A percentile compares a stretch with the other conserved stretches of the same genome.
Conservation (phyloP, 2,888 invertebrate species). For the Protodeltote pygarga region DNA sequence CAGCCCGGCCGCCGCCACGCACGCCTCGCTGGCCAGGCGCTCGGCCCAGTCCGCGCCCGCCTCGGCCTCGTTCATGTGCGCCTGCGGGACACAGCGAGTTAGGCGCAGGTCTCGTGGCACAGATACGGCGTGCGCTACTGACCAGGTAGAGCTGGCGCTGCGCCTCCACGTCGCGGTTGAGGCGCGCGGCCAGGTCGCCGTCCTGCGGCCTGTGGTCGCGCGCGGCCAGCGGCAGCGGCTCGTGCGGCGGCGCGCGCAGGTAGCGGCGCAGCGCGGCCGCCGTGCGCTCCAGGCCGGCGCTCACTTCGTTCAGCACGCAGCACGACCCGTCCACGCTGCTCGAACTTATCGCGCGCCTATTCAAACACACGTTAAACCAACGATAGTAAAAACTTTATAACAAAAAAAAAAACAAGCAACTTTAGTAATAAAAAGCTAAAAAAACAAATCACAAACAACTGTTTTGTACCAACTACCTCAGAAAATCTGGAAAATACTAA, state of each 20-base stretch:
- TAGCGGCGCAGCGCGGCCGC: slow-evolving; percentile 75
- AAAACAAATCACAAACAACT: no score
- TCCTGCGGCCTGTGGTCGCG: slow-evolving; percentile 68
- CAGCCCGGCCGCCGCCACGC: slow-evolving; percentile 89
- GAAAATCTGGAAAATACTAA: no score
- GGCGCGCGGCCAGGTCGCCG: slow-evolving; percentile 62
- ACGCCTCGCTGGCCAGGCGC: slow-evolving; percentile 92
- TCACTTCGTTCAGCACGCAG: slow-evolving; percentile 97
- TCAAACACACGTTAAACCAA: background rate
- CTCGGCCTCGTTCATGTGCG: slow-evolving; percentile 96
- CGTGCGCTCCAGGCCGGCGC: slow-evolving; percentile 92
- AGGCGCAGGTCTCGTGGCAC: no score
- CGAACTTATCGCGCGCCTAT: slow-evolving; percentile 94
- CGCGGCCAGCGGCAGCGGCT: slow-evolving; percentile 63
- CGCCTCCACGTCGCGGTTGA: slow-evolving; percentile 92
- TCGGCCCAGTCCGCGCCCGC: slow-evolving; percentile 96
- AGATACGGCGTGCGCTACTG: no score
- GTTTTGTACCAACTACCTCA: no score
- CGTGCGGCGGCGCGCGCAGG: slow-evolving; percentile 85
- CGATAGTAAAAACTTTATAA: no score
- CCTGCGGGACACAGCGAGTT: slow-evolving; percentile 90
- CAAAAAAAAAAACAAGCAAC: no score
- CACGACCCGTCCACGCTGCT: slow-evolving; percentile 98
- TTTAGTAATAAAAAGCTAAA: no score
- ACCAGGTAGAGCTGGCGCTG: slow-evolving; percentile 93